phyloP scores from a whole-genome alignment of 2,113 vertebrate species.

The Salvelinus sp. region DNA sequence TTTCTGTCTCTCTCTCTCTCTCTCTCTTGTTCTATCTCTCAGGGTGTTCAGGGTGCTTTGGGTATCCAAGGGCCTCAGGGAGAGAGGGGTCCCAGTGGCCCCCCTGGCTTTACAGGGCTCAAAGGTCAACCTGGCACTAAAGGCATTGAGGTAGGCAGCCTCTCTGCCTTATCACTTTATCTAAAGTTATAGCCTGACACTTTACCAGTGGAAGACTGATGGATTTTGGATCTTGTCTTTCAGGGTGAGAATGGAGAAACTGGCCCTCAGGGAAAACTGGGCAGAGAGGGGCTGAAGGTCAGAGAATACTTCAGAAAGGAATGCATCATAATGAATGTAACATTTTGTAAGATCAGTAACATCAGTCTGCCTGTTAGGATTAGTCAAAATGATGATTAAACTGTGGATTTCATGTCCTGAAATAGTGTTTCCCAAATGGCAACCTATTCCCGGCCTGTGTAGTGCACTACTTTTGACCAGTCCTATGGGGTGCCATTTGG shows the following conservation, averaged over 20 bases:
- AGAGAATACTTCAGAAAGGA: slow-evolving; percentile 9
- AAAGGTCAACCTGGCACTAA: slow-evolving; percentile 68
- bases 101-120: slow-evolving; percentile 76
- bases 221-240: slow-evolving; percentile 41
- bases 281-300: slow-evolving; percentile 81
- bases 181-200: not conserved
- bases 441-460: not conserved
- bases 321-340: no score
- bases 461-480: no score
- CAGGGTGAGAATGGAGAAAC: slow-evolving; percentile 83
- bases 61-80: slow-evolving; percentile 77
- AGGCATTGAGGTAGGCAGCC: slow-evolving; percentile 72
- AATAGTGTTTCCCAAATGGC: not conserved
- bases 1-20: not conserved
- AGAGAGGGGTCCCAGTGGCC: slow-evolving; percentile 73
- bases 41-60: slow-evolving; percentile 77
- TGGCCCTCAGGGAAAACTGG: slow-evolving; percentile 75
- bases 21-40: not conserved
- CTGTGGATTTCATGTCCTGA: not conserved
- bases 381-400: not conserved
- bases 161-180: not conserved
- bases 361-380: not conserved
- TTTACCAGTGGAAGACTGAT: not conserved
- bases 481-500: not conserved
- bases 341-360: no score